Base-by-base conservation (phyloP, 2,113 vertebrate species). In the Sturnira hondurensis region DNA sequence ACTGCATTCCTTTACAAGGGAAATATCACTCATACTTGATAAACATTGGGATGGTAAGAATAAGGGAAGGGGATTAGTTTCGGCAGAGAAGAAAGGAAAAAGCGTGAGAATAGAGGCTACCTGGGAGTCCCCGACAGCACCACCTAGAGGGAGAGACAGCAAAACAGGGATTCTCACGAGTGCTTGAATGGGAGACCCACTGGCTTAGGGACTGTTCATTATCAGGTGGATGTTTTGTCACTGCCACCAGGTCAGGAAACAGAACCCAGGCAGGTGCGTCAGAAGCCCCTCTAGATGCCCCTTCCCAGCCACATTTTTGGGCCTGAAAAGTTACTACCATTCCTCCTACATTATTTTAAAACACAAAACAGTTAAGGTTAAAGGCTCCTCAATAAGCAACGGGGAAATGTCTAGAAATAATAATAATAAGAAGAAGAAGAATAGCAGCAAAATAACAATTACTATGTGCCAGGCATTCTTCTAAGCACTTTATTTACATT, bases 31-130 rank as follows among this genome's bases (percentile, higher is more conserved):
- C 50, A 91, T 5, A 94, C 68, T 83, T 83, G 33, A 38, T 47
- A 68, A 89, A 92, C 7, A 38, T 12, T 14, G 11, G 3, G 45
- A 45, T 8, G 41, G 38, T 61, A 82, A 82, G 43, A 89, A 83
- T 47, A 41, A 56, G 93, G 41, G 22, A 63, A 19, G 12, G 10
- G 82, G 45, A 67, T 61, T 41, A 1, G 5, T 82, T 91, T 41
- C 73, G 36, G 89, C n/a, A 88, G 65, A 90, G 73, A 95, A 80
- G 15, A 74, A 70, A 94, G 63, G 67, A 67, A 70, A 95, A 95
- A 88, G n/a, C 24, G n/a, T 3, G 33, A 77, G 76, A 38, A 93
- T 28, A 24, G 16, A 26, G 45, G 74, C 17, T 16, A 26, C 15
- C 36, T 13, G 7, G 33, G 33, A 78, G 16, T 38, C 33, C 13